Evolutionary conservation across 2,888 invertebrate genomes (phyloP).

Genomic region (Parochlus steinenii): DNA sequence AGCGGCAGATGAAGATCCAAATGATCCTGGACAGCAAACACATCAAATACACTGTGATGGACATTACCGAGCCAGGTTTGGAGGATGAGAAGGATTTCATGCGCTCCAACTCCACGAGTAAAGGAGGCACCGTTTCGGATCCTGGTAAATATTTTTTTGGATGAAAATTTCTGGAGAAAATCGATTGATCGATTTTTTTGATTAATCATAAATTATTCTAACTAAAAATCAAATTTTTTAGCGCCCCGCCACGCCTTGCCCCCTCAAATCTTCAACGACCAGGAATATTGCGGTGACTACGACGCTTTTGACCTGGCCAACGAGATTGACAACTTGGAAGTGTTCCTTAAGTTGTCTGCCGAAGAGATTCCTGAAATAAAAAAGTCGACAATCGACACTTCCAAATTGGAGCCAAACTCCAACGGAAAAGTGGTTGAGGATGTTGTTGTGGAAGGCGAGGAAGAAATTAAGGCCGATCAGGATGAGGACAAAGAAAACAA

Average conservation of each 20-base stretch:
- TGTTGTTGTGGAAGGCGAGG: conserved; percentile 25
- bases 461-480: conserved; percentile 20
- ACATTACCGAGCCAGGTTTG: conserved; percentile 86
- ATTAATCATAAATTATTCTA: neutral
- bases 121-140: conserved; percentile 54
- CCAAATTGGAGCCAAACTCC: conserved; percentile 16
- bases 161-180: neutral
- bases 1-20: conserved; percentile 82
- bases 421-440: conserved; percentile 25
- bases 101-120: conserved; percentile 69
- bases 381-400: conserved; percentile 24
- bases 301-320: conserved; percentile 83
- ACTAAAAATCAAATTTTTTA: conserved; percentile 17
- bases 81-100: conserved; percentile 81
- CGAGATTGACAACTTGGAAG: conserved; percentile 77
- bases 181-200: neutral
- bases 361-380: conserved; percentile 30
- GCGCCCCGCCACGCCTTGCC: conserved; percentile 68
- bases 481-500: conserved; percentile 25
- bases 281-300: conserved; percentile 77
- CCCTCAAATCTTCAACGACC: conserved; percentile 88
- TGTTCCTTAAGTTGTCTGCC: conserved; percentile 62
- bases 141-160: neutral
- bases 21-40: conserved; percentile 87
- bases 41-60: conserved; percentile 77